Percentiles rank a stretch among this genome's conserved stretches.
These are phyloP conservation scores for Chymomyza costata DNA, from an alignment of 1,140 invertebrate genomes.

Conservation along the genomic window DNA sequence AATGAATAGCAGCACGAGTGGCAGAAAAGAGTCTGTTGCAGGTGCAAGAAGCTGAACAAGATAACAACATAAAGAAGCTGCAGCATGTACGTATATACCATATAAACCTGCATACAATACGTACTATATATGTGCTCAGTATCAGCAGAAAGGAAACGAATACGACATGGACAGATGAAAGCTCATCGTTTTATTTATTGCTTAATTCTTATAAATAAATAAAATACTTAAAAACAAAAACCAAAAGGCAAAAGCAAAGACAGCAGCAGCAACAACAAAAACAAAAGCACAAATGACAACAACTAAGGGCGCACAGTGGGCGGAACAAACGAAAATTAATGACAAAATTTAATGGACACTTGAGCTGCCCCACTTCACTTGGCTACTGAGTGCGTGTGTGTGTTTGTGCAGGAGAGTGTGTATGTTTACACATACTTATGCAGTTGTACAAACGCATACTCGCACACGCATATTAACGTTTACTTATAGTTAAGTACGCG, in stretches of 20 bases:
- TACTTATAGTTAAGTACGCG: constrained; percentile 50
- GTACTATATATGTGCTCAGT: no score
- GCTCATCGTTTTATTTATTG: constrained; percentile 27
- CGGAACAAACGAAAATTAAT: constrained; percentile 62
- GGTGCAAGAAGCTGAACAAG: no score
- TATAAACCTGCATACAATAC: no score
- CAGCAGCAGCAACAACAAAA: constrained; percentile 12
- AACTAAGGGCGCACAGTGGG: neutral
- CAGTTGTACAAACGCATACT: constrained; percentile 34
- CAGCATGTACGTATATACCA: no score
- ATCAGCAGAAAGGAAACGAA: neutral
- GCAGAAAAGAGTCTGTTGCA: neutral
- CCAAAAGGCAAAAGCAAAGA: constrained; percentile 27
- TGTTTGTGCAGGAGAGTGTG: constrained; percentile 7
- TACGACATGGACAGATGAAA: constrained; percentile 2
- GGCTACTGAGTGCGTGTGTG: no score
- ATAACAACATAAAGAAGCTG: no score
- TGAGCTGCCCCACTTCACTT: constrained; percentile 26
- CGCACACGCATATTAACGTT: constrained; percentile 16
- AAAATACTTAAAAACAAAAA: constrained; percentile 30
- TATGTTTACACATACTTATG: constrained; percentile 57
- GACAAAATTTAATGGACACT: constrained; percentile 66
- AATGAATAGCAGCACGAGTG: no score
- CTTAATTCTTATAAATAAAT: constrained; percentile 39
- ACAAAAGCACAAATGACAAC: constrained; percentile 4